Evolutionary conservation across 2,888 invertebrate species (phyloP).

Genomic region (Plebejus melissa): DNA sequence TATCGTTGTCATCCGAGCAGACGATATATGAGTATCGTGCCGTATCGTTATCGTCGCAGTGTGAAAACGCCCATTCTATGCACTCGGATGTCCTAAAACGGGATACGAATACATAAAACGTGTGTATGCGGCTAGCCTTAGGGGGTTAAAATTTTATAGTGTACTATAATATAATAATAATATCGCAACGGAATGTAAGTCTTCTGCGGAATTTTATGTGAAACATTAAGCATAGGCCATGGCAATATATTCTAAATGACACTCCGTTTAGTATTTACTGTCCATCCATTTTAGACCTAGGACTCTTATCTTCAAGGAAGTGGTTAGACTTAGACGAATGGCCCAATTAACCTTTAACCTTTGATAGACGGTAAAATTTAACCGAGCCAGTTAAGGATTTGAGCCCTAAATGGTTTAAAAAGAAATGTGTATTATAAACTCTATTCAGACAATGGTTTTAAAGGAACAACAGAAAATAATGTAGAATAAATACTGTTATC

Average conservation of each 20-base stretch:
- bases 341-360: slow-evolving; percentile 13
- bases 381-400: neutral
- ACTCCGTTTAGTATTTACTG: neutral
- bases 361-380: slow-evolving; percentile 9
- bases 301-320: neutral
- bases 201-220: neutral
- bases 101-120: no score
- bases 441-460: neutral
- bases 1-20: no score
- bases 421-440: neutral
- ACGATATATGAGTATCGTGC: no score
- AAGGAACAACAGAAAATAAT: neutral
- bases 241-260: neutral
- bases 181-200: no score
- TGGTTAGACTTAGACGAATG: slow-evolving; percentile 4
- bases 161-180: no score
- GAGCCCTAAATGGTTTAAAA: neutral
- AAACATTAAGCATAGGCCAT: neutral
- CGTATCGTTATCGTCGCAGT: no score
- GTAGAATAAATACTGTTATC: no score
- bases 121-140: no score
- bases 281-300: neutral
- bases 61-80: no score
- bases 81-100: no score
- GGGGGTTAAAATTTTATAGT: no score